Conservation (phyloP, 2,113 vertebrate species). For the Catagonus wagneri region DNA sequence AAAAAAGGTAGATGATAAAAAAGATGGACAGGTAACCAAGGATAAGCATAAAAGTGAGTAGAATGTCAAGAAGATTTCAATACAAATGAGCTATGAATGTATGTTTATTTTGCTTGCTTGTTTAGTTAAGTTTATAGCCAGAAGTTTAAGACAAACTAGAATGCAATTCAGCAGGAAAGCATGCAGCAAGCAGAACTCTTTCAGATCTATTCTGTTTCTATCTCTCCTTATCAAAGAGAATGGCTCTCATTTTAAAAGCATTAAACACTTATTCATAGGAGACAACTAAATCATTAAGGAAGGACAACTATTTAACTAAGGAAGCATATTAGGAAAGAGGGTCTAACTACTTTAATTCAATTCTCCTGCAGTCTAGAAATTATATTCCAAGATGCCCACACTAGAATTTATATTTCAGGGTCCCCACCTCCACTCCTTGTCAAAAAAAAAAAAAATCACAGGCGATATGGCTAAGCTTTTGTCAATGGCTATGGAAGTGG, state of each 20-base stretch:
- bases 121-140: background rate
- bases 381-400: background rate
- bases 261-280: background rate
- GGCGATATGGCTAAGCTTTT: background rate
- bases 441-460: background rate
- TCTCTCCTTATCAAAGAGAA: background rate
- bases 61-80: background rate
- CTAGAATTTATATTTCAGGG: background rate
- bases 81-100: no score
- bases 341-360: background rate
- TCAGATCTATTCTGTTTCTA: background rate
- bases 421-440: background rate
- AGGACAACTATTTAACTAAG: background rate
- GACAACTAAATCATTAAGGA: background rate
- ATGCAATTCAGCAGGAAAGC: background rate
- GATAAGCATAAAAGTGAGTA: background rate
- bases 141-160: background rate
- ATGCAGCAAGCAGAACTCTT: background rate
- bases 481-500: background rate
- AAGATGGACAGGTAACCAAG: background rate
- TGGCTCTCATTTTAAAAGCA: background rate
- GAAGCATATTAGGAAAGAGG: background rate
- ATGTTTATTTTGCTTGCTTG: background rate
- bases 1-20: background rate
- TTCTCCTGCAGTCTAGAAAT: background rate